phyloP scores from a whole-genome alignment of 37 sponge, comb jelly and placozoan species.

The Halichondria panicea region DNA sequence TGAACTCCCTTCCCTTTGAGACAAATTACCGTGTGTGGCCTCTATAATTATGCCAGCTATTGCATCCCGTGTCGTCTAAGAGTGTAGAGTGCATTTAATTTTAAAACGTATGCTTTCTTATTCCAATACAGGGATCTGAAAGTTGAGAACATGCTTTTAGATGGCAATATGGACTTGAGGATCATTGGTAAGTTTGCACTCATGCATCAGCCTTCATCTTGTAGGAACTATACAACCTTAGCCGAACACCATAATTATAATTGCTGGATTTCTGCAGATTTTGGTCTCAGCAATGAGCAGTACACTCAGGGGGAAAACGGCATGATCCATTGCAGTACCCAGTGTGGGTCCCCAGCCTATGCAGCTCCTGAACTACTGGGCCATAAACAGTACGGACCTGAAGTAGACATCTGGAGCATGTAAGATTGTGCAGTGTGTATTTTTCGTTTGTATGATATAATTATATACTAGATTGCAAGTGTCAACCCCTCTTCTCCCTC shows the following conservation, averaged over 20 bases:
- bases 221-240: background rate
- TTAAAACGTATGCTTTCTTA: constrained; percentile 12
- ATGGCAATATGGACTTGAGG: constrained; percentile 77
- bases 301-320: constrained; percentile 55
- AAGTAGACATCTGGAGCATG: constrained; percentile 99
- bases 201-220: background rate
- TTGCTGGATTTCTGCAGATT: constrained; percentile 4
- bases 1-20: too few species aligned
- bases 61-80: too few species aligned
- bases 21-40: too few species aligned
- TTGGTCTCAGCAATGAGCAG: constrained; percentile 52
- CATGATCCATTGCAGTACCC: constrained; percentile 70
- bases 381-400: constrained; percentile 88
- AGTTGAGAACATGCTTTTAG: constrained; percentile 93
- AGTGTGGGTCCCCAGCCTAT: constrained; percentile 99
- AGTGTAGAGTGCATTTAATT: too few species aligned
- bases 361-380: constrained; percentile 98
- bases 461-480: too few species aligned
- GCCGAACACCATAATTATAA: background rate
- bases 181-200: constrained; percentile 77
- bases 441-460: too few species aligned
- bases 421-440: too few species aligned
- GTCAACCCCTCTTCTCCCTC: background rate
- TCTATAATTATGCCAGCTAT: too few species aligned
- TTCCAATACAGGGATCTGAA: constrained; percentile 85